phyloP scores from a whole-genome alignment of 2,797 vertebrate species.

The Pogoniulus pusillus region DNA sequence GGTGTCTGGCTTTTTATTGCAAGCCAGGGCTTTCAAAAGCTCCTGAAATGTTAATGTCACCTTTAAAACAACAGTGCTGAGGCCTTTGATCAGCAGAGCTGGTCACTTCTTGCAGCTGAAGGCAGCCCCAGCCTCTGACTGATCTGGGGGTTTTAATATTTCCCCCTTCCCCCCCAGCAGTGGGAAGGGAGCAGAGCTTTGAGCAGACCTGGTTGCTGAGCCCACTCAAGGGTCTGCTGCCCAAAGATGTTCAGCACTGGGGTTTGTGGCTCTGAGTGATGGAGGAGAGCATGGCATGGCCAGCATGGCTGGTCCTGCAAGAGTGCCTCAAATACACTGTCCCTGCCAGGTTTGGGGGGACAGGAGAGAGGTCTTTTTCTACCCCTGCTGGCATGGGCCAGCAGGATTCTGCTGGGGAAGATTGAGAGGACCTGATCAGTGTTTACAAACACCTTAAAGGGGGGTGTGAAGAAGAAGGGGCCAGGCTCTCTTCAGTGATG shows the following conservation, averaged over 20 bases:
- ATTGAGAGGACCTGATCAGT: too few species aligned
- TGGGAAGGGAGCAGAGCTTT: background rate
- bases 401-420: too few species aligned
- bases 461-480: too few species aligned
- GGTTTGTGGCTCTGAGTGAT: too few species aligned
- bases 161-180: background rate
- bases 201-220: background rate
- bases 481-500: too few species aligned
- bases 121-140: background rate
- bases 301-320: background rate
- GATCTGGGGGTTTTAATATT: constrained; percentile 44
- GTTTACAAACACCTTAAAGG: too few species aligned
- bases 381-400: background rate
- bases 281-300: background rate
- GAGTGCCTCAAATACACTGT: accelerated
- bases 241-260: too few species aligned
- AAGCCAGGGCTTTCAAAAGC: constrained; percentile 49
- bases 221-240: background rate
- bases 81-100: constrained; percentile 41
- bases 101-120: constrained; percentile 10
- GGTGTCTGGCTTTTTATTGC: constrained; percentile 50
- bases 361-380: background rate
- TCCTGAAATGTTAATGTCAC: constrained; percentile 51
- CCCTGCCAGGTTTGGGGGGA: background rate
- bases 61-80: constrained; percentile 12